phyloP scores from a whole-genome alignment of 2,888 invertebrate genomes.

The Stramonita haemastoma region DNA sequence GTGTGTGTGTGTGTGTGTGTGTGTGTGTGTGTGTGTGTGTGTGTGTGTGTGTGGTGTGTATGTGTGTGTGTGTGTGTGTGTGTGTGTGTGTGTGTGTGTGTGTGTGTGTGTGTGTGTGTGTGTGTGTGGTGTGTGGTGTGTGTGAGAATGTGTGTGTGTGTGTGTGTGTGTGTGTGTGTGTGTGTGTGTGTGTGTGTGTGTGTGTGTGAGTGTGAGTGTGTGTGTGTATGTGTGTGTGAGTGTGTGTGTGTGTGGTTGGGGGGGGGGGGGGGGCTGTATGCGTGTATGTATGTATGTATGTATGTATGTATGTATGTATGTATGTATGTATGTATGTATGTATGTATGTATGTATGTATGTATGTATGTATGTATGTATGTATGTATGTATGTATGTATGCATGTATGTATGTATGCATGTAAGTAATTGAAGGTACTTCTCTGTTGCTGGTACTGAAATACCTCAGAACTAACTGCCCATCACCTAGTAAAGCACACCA shows the following conservation, averaged over 20 bases:
- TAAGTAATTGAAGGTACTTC: neutral
- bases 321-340: neutral
- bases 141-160: neutral
- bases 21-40: neutral
- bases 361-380: neutral
- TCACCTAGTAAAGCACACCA: too few species aligned
- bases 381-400: constrained; percentile 31
- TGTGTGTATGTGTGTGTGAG: neutral
- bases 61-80: constrained; percentile 20
- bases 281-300: constrained; percentile 30
- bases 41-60: neutral
- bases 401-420: constrained; percentile 22
- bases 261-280: neutral
- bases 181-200: constrained; percentile 18
- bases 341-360: neutral
- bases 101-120: neutral
- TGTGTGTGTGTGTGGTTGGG: constrained; percentile 19
- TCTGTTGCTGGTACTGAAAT: neutral
- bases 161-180: neutral
- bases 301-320: constrained; percentile 9
- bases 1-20: neutral
- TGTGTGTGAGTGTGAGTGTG: constrained; percentile 5
- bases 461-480: too few species aligned
- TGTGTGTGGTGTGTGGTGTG: neutral
- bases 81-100: neutral